Evolutionary conservation across 2,797 vertebrate genomes (phyloP).

Genomic region (Spinus olivaceus): DNA sequence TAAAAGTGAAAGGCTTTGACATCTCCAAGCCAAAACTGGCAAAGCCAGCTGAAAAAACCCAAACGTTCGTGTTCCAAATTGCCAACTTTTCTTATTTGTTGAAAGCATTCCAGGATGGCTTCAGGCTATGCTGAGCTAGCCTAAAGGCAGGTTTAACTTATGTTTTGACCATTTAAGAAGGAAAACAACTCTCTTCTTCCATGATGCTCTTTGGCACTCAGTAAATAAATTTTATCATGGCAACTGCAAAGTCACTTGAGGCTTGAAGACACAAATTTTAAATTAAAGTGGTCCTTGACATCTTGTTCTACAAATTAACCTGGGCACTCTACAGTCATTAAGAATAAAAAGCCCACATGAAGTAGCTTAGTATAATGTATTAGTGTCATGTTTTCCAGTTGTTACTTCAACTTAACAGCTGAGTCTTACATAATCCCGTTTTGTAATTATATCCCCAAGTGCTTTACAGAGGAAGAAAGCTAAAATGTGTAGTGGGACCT

Average conservation of each 20-base stretch:
- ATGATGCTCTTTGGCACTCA: neutral
- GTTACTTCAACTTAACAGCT: neutral
- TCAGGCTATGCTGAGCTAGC: neutral
- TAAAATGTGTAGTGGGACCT: neutral
- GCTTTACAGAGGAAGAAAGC: neutral
- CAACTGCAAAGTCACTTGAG: neutral
- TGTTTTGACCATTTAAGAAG: neutral
- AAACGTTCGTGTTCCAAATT: neutral
- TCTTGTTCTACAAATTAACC: neutral
- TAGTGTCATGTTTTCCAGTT: neutral
- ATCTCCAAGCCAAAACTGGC: neutral
- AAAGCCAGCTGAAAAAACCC: neutral
- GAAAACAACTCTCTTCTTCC: neutral
- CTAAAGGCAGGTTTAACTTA: neutral
- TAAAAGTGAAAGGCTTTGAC: neutral
- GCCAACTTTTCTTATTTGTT: neutral
- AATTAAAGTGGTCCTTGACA: neutral
- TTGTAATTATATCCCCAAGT: neutral
- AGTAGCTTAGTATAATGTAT: neutral
- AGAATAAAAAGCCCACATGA: neutral
- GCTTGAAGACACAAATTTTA: neutral
- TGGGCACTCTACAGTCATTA: neutral
- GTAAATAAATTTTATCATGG: neutral
- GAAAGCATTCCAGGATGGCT: neutral
- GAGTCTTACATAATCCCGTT: neutral